A percentile compares a stretch with the other conserved stretches of the same genome.
These are phyloP conservation scores for Echinometra lucunter DNA, from an alignment of 53 echinoderm and acorn worm species.

Conservation along the genomic window DNA sequence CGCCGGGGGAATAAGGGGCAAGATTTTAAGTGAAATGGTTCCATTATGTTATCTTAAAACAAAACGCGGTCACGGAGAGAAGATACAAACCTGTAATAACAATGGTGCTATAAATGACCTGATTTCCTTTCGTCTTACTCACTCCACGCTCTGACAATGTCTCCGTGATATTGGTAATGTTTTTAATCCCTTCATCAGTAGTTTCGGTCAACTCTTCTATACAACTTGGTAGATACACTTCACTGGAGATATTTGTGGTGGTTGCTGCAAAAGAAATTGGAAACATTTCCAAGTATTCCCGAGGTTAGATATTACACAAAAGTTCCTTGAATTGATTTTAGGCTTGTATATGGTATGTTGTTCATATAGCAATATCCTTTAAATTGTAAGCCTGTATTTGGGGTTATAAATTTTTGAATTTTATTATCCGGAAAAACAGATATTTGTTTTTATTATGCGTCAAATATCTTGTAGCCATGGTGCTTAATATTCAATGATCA, in stretches of 20 bases:
- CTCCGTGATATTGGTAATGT: slow-evolving; percentile 1
- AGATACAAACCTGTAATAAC: slow-evolving; percentile 64
- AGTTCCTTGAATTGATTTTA: too few relatives aligned
- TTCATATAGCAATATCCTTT: too few relatives aligned
- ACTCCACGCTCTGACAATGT: slow-evolving; percentile 29
- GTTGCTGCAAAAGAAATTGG: background rate
- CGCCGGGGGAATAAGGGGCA: background rate
- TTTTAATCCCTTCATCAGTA: background rate
- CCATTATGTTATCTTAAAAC: background rate
- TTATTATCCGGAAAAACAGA: too few relatives aligned
- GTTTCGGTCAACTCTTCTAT: background rate
- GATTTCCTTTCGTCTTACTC: slow-evolving; percentile 65
- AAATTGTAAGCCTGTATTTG: too few relatives aligned
- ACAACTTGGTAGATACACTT: slow-evolving; percentile 38
- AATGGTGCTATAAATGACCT: slow-evolving; percentile 63
- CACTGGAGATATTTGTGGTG: background rate
- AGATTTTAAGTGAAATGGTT: background rate
- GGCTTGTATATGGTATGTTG: too few relatives aligned
- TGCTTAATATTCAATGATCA: too few relatives aligned
- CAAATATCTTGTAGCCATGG: too few relatives aligned
- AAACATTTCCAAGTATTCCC: too few relatives aligned
- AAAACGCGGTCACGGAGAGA: background rate
- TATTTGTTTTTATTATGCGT: too few relatives aligned
- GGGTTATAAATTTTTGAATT: too few relatives aligned
- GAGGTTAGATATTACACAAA: too few relatives aligned